A percentile compares a stretch with the other conserved stretches of the same genome.
Conservation (phyloP, 1,140 invertebrate genomes). For the Pseudoatta argentina region DNA sequence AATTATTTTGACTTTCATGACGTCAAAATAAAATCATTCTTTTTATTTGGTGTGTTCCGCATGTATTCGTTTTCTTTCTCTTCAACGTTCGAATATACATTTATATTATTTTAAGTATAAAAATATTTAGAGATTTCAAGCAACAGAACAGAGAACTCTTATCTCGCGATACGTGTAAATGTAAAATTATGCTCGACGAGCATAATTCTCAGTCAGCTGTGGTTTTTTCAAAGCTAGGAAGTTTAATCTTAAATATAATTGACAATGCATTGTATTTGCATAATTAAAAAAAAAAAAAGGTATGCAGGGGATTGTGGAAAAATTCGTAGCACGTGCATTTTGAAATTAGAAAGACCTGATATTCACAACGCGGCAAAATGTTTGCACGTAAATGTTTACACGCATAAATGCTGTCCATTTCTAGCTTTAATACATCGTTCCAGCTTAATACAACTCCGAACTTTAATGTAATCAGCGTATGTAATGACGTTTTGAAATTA, state of each 20-base stretch:
- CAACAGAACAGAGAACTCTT: not conserved
- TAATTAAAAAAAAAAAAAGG: not conserved
- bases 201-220: not conserved
- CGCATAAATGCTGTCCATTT: not conserved
- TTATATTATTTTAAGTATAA: no score
- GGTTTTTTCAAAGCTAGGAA: conserved; percentile 5
- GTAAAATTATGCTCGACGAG: not conserved
- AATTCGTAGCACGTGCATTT: not conserved
- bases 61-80: no score
- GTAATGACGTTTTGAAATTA: conserved; percentile 27
- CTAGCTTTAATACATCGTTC: not conserved
- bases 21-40: no score
- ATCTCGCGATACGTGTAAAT: not conserved
- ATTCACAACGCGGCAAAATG: conserved; percentile 3
- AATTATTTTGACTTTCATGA: no score
- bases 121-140: no score
- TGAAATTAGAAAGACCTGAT: conserved; percentile 8
- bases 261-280: not conserved
- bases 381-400: not conserved
- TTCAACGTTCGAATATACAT: no score
- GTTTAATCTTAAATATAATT: conserved; percentile 5
- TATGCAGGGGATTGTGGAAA: not conserved
- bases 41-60: no score
- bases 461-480: conserved; percentile 6
- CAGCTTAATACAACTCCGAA: conserved; percentile 7